phyloP scores from a whole-genome alignment of 2,888 invertebrate genomes.

The Cybosia mesomella region DNA sequence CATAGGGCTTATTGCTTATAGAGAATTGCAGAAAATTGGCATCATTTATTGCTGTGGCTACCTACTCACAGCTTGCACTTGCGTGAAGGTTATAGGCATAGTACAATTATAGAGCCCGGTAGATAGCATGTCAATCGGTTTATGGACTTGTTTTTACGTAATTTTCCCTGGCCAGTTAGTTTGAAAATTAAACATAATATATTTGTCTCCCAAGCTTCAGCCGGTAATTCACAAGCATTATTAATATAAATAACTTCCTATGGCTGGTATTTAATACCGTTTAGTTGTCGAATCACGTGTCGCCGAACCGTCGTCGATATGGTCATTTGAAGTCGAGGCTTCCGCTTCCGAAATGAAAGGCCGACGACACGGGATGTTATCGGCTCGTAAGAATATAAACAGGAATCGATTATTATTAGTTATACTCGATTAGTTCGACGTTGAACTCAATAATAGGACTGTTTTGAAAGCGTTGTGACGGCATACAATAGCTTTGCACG shows the following conservation, averaged over 20 bases:
- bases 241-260: constrained; percentile 53
- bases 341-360: constrained; percentile 62
- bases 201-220: constrained; percentile 22
- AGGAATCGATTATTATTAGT: constrained; percentile 18
- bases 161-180: neutral
- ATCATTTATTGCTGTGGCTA: no score
- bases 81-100: no score
- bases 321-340: constrained; percentile 48
- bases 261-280: constrained; percentile 39
- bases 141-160: no score
- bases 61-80: no score
- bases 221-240: constrained; percentile 41
- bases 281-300: constrained; percentile 59
- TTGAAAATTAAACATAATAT: constrained; percentile 11
- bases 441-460: neutral
- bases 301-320: constrained; percentile 33
- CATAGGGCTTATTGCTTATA: no score
- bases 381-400: constrained; percentile 23
- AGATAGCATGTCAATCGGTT: no score
- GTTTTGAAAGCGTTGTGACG: neutral
- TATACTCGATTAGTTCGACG: constrained; percentile 18
- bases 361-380: constrained; percentile 62
- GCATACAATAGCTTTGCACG: neutral
- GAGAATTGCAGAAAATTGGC: no score
- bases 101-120: no score